Evolutionary conservation across 1,140 invertebrate genomes (phyloP).

Genomic region (Papilio xuthus): DNA sequence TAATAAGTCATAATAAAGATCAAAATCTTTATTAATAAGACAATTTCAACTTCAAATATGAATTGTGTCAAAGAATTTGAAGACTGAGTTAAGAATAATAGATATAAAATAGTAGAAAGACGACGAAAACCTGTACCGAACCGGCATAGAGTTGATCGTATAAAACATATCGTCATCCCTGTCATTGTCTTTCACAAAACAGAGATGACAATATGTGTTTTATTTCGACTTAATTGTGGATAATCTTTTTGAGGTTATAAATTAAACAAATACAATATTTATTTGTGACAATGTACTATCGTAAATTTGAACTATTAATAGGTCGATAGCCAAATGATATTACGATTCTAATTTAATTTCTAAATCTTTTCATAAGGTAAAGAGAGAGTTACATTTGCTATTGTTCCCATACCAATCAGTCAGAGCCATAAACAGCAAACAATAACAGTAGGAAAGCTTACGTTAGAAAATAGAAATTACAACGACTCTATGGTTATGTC

Average conservation of each 20-base stretch:
- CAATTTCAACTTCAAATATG: background rate
- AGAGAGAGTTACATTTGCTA: constrained; percentile 2
- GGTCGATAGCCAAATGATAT: background rate
- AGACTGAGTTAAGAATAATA: background rate
- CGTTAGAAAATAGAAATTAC: background rate
- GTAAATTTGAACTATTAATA: background rate
- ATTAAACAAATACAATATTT: no score
- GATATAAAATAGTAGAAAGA: no score
- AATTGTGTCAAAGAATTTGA: background rate
- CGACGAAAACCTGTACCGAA: no score
- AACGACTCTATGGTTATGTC: background rate
- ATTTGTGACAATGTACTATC: background rate
- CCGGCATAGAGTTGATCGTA: no score
- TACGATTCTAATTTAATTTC: background rate
- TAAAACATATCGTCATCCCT: no score
- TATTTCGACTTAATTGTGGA: no score
- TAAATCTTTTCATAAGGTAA: constrained; percentile 15
- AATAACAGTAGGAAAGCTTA: constrained; percentile 8
- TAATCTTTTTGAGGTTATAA: no score
- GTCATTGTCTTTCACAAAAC: no score
- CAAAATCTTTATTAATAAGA: background rate
- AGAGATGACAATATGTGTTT: no score
- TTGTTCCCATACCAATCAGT: constrained; percentile 6
- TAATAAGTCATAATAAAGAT: background rate
- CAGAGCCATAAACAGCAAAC: constrained; percentile 12